These are phyloP conservation scores for Natator depressus DNA, from an alignment of 2,113 vertebrate species.

Conservation along the genomic window DNA sequence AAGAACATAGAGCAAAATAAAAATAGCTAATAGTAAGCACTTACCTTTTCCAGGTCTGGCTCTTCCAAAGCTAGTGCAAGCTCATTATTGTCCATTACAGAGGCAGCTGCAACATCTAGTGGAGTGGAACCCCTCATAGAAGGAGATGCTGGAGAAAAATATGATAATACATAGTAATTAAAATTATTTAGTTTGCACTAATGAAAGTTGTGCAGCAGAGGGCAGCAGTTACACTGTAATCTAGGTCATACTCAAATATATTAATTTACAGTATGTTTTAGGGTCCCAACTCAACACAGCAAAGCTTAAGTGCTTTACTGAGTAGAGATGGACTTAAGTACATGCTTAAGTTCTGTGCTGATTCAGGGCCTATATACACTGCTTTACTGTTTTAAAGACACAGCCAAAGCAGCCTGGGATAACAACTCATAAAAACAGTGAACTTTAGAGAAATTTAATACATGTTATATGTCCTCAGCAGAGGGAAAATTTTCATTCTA, in stretches of 20 bases:
- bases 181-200: conserved; percentile 17
- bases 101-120: conserved; percentile 95
- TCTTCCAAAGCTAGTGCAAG: conserved; percentile 94
- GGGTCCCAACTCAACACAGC: not conserved
- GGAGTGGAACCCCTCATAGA: conserved; percentile 98
- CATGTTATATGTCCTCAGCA: not conserved
- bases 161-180: not conserved
- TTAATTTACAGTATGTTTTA: fast-evolving
- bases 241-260: not conserved
- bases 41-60: conserved; percentile 95
- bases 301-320: not conserved
- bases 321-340: not conserved
- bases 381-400: not conserved
- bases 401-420: not conserved
- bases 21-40: not conserved
- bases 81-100: conserved; percentile 99
- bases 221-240: conserved; percentile 68
- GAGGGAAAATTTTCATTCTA: not conserved
- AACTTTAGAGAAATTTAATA: not conserved
- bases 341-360: not conserved
- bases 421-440: not conserved
- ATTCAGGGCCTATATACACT: not conserved
- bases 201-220: conserved; percentile 47
- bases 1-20: not conserved
- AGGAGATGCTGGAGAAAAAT: conserved; percentile 86